Conservation (phyloP, 2,113 vertebrate genomes). For the Cryptotis parvus region DNA sequence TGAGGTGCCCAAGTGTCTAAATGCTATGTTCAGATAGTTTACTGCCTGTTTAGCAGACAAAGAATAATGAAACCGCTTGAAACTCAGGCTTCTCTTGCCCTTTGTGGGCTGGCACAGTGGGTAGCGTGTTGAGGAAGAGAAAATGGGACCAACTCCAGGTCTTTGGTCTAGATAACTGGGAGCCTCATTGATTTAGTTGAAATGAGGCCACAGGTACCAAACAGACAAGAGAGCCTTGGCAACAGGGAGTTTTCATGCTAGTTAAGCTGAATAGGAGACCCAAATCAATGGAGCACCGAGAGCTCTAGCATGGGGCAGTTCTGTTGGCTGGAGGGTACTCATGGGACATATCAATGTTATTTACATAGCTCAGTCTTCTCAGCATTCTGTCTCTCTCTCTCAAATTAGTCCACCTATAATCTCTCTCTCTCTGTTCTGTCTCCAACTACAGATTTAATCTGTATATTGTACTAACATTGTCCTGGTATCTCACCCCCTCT, state of each 20-base stretch:
- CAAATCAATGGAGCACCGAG: rapidly evolving
- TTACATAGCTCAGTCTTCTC: neutral
- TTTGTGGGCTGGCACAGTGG: neutral
- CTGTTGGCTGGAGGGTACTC: neutral
- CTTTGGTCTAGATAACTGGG: neutral
- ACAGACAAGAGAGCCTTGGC: neutral
- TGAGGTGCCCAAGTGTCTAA: neutral
- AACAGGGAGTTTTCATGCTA: neutral
- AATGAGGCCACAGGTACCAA: neutral
- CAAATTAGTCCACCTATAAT: too few relatives aligned
- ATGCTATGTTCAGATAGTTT: too few relatives aligned
- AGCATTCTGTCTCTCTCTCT: neutral
- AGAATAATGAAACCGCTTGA: neutral
- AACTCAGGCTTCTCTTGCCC: neutral
- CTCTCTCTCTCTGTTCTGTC: neutral
- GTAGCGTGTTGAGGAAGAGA: neutral
- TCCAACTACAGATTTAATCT: conserved; percentile 3
- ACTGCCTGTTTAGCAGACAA: neutral
- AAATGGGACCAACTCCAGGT: neutral
- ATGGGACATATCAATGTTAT: neutral
- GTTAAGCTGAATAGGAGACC: neutral
- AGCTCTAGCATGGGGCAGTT: neutral
- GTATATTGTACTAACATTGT: neutral
- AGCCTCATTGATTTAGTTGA: neutral
- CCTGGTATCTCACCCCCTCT: neutral